A percentile compares a stretch with the other conserved stretches of the same genome.
phyloP scores from a whole-genome alignment of 2,797 vertebrate species.

The Fratercula arctica region DNA sequence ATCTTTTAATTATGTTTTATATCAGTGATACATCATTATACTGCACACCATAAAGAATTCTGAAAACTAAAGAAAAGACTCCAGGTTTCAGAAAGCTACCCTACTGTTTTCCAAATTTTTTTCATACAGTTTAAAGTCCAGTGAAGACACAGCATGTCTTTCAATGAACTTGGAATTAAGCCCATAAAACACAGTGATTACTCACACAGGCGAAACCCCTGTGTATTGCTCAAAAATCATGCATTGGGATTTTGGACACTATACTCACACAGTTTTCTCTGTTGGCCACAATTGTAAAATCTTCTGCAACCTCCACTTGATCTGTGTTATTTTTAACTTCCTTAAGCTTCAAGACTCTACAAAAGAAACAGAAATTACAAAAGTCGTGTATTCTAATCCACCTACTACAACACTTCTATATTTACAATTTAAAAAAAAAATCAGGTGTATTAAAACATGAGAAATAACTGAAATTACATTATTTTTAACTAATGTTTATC shows the following conservation, averaged over 20 bases:
- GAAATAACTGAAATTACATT: not conserved
- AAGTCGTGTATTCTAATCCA: not conserved
- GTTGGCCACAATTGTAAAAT: conserved; percentile 86
- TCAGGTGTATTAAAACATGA: not conserved
- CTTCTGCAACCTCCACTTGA: conserved; percentile 82
- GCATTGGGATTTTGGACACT: not conserved
- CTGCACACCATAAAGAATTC: not conserved
- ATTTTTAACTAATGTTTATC: not conserved
- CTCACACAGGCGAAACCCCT: not conserved
- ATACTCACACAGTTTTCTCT: conserved; percentile 84
- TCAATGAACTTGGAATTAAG: not conserved
- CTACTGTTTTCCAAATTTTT: not conserved
- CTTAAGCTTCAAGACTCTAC: conserved; percentile 88
- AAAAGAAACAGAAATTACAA: conserved; percentile 41
- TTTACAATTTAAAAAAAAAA: not conserved
- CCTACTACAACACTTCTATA: not conserved
- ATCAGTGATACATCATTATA: not conserved
- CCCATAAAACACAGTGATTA: not conserved
- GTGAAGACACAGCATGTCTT: not conserved
- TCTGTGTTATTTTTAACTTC: conserved; percentile 78
- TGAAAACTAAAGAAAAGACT: not conserved
- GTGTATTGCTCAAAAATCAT: not conserved
- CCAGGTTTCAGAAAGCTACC: not conserved
- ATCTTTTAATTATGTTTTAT: not conserved
- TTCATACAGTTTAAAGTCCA: not conserved